Percentiles rank a stretch among this genome's conserved stretches.
phyloP scores from a whole-genome alignment of 2,797 vertebrate genomes.

The Paguma larvata region DNA sequence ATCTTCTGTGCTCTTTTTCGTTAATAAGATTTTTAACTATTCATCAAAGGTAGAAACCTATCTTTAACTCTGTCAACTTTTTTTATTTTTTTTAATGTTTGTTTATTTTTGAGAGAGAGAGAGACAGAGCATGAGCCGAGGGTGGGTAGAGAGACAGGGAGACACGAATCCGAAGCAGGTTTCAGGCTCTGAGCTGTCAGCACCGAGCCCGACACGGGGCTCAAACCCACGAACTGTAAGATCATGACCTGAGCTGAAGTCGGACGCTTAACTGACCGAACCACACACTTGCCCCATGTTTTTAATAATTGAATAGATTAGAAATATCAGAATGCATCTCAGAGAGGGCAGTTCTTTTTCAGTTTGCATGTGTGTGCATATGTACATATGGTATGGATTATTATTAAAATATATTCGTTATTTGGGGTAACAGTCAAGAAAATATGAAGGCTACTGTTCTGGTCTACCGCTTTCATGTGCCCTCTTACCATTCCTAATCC shows the following conservation, averaged over 20 bases:
- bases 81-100: too few species aligned
- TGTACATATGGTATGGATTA: not conserved
- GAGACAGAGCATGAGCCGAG: too few species aligned
- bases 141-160: too few species aligned
- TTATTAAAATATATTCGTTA: not conserved
- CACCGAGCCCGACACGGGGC: too few species aligned
- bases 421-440: not conserved
- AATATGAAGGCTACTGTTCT: not conserved
- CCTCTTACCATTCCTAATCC: not conserved
- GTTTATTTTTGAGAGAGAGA: too few species aligned
- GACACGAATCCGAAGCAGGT: too few species aligned
- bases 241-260: too few species aligned
- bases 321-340: not conserved
- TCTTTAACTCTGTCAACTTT: not conserved
- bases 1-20: not conserved
- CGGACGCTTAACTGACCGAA: too few species aligned
- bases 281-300: not conserved
- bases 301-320: not conserved
- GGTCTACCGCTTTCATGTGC: not conserved
- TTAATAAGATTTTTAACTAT: not conserved
- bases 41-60: not conserved
- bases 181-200: too few species aligned
- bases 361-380: not conserved
- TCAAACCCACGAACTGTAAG: too few species aligned
- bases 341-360: not conserved